Conservation (phyloP, 2,113 vertebrate species). For the Micronycteris hirsuta region DNA sequence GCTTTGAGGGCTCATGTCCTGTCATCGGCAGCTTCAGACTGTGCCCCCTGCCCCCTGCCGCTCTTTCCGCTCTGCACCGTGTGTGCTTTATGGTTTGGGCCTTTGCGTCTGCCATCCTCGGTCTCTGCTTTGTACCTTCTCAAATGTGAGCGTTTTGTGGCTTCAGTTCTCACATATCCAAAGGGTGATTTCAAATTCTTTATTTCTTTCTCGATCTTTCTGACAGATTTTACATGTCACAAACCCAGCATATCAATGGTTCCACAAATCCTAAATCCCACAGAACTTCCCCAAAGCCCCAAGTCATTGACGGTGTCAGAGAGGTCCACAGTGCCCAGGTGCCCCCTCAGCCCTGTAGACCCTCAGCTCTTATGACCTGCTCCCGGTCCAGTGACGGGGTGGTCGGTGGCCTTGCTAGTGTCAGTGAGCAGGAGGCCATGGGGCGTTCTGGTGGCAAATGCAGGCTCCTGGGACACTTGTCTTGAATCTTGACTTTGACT, state of each 20-base stretch:
- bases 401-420: fast-evolving
- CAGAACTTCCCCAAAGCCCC: background rate
- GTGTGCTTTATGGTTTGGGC: background rate
- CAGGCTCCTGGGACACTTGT: fast-evolving
- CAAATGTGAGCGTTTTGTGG: background rate
- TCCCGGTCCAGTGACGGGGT: background rate
- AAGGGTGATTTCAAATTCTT: background rate
- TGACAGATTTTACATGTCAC: background rate
- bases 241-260: background rate
- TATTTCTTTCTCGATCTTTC: background rate
- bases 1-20: background rate
- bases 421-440: background rate
- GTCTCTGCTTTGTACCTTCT: background rate
- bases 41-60: background rate
- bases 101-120: background rate
- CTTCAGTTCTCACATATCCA: background rate
- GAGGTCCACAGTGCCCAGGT: background rate
- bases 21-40: background rate
- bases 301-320: background rate
- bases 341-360: background rate
- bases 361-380: background rate
- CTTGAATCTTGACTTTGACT: background rate
- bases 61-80: background rate
- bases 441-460: too few relatives aligned
- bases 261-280: background rate